Evolutionary conservation across 1,140 invertebrate genomes (phyloP).

Genomic region (Spodoptera litura): DNA sequence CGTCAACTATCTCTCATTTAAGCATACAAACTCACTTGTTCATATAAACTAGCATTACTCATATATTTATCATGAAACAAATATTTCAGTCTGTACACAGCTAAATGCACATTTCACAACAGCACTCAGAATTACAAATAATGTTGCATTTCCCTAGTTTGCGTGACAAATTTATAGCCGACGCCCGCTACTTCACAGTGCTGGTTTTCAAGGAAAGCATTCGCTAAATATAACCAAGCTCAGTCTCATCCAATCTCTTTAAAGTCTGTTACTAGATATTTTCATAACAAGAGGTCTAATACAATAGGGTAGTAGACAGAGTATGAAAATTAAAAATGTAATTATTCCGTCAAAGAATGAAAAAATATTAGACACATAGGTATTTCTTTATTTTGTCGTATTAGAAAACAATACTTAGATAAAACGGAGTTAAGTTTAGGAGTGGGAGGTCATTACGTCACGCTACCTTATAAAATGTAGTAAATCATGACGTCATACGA

Average conservation of each 20-base stretch:
- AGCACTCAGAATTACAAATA: not conserved
- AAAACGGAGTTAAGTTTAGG: too few relatives aligned
- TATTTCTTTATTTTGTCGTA: too few relatives aligned
- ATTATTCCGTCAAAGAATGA: too few relatives aligned
- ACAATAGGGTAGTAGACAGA: too few relatives aligned
- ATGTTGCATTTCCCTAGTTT: conserved; percentile 31
- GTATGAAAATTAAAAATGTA: too few relatives aligned
- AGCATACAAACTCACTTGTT: too few relatives aligned
- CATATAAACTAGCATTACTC: not conserved
- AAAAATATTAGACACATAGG: too few relatives aligned
- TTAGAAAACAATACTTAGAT: too few relatives aligned
- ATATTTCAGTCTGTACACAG: not conserved
- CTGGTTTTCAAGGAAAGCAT: conserved; percentile 34
- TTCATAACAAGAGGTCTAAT: not conserved
- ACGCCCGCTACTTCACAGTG: conserved; percentile 4
- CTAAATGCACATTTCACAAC: not conserved
- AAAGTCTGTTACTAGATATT: conserved; percentile 16
- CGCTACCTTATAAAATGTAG: too few relatives aligned
- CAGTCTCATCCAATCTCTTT: conserved; percentile 18
- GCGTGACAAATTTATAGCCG: conserved; percentile 27
- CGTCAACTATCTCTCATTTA: too few relatives aligned
- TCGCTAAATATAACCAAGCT: conserved; percentile 23
- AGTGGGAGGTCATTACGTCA: too few relatives aligned
- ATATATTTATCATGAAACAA: not conserved
- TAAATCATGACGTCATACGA: too few relatives aligned